Base-by-base conservation (phyloP, 2,888 invertebrate genomes). In the Syritta pipiens region DNA sequence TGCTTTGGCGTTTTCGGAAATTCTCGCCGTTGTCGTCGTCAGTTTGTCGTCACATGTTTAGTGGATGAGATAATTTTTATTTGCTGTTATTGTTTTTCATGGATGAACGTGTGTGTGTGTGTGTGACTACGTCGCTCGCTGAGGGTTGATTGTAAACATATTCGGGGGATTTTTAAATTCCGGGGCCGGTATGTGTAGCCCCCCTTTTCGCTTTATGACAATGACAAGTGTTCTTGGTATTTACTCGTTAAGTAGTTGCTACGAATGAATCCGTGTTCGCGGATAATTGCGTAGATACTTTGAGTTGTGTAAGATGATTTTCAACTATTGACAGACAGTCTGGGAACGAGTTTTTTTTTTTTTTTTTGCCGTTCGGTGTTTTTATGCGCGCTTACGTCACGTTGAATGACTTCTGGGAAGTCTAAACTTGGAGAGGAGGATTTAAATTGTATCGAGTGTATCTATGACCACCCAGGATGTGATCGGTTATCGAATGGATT, bases 21-120 rank as follows among this genome's bases (percentile, higher is more conserved):
- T 59, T 42, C 4, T 24, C 44, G 20, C 22, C 24, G 53, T 60
- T 42, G 67, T 60, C 40, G 51, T 46, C 44, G 44, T 59, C 32
- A 22, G 48, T 67, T 53, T 74, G 59, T 63, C 72, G 62, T 68
- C 62, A 69, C 49, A 53, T 57, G 62, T 62, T 57, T 48, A 42
- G 32, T 20, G 48, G 28, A 63, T 30, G 68, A 76, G 57, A 69
- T 76, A 76, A 57, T 63, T 63, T 49, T 51, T 51, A 44, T 67
- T 55, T 48, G 32, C 26, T 44, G 30, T 14, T 57, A 32, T 60
- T 42, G 32, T 37, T 17, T 14, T 17, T 17, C 30, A 30, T n/a
- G 30, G 42, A 22, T 22, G 40, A 6, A 37, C 12, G 40, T 26
- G 51, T 19, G 60, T 19, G 22, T 20, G 28, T 53, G 44, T 14